Conservation (phyloP, 1,140 invertebrate genomes). For the Zaprionus lachaisei region DNA sequence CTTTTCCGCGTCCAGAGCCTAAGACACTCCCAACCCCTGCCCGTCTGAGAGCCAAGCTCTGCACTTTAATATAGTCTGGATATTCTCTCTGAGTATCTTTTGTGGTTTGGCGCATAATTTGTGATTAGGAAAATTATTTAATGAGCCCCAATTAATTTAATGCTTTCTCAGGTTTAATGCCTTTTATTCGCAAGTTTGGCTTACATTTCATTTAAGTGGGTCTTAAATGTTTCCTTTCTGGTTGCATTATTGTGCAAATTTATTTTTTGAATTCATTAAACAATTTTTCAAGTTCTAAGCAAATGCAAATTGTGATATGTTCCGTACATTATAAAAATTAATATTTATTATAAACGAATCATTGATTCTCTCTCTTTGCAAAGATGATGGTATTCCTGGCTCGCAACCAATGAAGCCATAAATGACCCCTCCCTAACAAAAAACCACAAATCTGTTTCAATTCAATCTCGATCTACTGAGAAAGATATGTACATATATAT, state of each 20-base stretch:
- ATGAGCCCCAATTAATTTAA: conserved; percentile 81
- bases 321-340: no score
- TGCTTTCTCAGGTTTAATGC: conserved; percentile 54
- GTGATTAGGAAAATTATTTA: conserved; percentile 75
- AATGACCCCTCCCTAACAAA: conserved; percentile 1
- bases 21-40: conserved; percentile 3
- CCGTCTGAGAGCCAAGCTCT: neutral
- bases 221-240: conserved; percentile 12
- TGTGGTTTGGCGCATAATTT: conserved; percentile 74
- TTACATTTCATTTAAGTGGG: conserved; percentile 21
- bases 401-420: conserved; percentile 21
- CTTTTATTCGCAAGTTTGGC: conserved; percentile 44
- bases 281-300: neutral
- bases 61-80: conserved; percentile 24
- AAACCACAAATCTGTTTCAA: conserved; percentile 32
- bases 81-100: conserved; percentile 36
- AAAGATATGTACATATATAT: neutral
- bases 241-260: neutral
- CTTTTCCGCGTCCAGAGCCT: conserved; percentile 45
- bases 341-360: neutral
- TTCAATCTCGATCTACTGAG: conserved; percentile 5
- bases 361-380: neutral
- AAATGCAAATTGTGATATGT: neutral
- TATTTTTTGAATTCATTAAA: neutral
- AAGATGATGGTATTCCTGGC: neutral